Evolutionary conservation across 1,140 invertebrate genomes (phyloP).

Genomic region (Euura saliciscinereae): DNA sequence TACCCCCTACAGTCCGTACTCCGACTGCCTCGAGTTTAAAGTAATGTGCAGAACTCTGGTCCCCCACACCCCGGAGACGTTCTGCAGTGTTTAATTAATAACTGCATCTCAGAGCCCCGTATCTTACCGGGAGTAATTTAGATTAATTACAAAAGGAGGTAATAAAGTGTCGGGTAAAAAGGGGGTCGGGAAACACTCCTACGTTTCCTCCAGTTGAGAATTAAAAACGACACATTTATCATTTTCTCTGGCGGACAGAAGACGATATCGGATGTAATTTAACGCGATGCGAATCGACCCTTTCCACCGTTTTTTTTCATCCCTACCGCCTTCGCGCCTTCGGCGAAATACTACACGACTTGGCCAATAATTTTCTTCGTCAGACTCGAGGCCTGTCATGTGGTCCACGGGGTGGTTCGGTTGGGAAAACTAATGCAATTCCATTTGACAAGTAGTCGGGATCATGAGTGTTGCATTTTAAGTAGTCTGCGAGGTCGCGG

Average conservation of each 20-base stretch:
- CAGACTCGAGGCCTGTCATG: no score
- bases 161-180: background rate
- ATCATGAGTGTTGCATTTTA: constrained; percentile 5
- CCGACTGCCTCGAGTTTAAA: constrained; percentile 24
- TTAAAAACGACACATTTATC: background rate
- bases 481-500: background rate
- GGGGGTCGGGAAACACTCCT: background rate
- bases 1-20: background rate
- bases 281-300: no score
- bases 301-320: no score
- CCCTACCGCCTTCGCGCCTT: no score
- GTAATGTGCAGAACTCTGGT: constrained; percentile 27
- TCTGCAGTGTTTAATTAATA: constrained; percentile 45
- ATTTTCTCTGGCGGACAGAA: background rate
- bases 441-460: background rate
- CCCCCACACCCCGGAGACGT: constrained; percentile 7
- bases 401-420: no score
- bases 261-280: no score
- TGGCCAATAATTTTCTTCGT: no score
- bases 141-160: background rate
- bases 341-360: no score
- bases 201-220: background rate
- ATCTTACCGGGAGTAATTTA: constrained; percentile 13
- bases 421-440: background rate
- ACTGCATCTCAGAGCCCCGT: constrained; percentile 19